phyloP scores from a whole-genome alignment of 1,140 invertebrate genomes.

The Drosophila simulans region DNA sequence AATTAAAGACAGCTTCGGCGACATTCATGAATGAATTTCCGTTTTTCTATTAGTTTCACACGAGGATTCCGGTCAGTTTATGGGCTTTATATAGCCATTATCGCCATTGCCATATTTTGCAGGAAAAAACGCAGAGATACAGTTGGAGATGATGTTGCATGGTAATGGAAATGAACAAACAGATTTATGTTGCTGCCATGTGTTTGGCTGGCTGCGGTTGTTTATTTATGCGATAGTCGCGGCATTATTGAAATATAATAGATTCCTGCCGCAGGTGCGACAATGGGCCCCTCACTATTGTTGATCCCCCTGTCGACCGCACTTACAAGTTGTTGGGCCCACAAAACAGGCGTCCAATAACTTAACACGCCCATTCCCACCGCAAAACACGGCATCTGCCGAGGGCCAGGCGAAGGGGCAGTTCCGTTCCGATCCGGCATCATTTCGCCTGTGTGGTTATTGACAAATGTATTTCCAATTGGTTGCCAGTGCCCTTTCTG shows the following conservation, averaged over 20 bases:
- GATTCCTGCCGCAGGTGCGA: slow-evolving; percentile 71
- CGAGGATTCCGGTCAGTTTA: slow-evolving; percentile 26
- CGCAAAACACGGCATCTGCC: slow-evolving; percentile 41
- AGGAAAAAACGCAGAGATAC: slow-evolving; percentile 2
- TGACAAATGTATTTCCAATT: slow-evolving; percentile 82
- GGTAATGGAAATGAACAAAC: slow-evolving; percentile 51
- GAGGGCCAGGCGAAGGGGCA: slow-evolving; percentile 24
- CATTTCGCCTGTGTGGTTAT: slow-evolving; percentile 60
- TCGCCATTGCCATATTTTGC: slow-evolving; percentile 23
- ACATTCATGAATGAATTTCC: slow-evolving; percentile 5
- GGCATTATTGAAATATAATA: slow-evolving; percentile 80
- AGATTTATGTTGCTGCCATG: slow-evolving; percentile 48
- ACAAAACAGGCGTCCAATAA: slow-evolving; percentile 60
- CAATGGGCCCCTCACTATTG: slow-evolving; percentile 17
- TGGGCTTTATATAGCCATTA: slow-evolving; percentile 46
- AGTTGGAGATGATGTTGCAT: slow-evolving; percentile 46
- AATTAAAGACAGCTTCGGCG: slow-evolving; percentile 33
- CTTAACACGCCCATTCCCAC: slow-evolving; percentile 55
- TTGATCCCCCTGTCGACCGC: slow-evolving; percentile 40
- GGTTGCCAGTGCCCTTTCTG: slow-evolving; percentile 33
- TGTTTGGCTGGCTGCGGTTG: slow-evolving; percentile 60
- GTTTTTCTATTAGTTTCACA: slow-evolving; percentile 36
- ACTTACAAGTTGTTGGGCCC: slow-evolving; percentile 58
- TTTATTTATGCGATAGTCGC: slow-evolving; percentile 69
- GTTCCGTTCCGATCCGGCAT: slow-evolving; percentile 35